These are phyloP conservation scores for Seira ritae DNA, from an alignment of 2,888 invertebrate genomes.

Conservation along the genomic window DNA sequence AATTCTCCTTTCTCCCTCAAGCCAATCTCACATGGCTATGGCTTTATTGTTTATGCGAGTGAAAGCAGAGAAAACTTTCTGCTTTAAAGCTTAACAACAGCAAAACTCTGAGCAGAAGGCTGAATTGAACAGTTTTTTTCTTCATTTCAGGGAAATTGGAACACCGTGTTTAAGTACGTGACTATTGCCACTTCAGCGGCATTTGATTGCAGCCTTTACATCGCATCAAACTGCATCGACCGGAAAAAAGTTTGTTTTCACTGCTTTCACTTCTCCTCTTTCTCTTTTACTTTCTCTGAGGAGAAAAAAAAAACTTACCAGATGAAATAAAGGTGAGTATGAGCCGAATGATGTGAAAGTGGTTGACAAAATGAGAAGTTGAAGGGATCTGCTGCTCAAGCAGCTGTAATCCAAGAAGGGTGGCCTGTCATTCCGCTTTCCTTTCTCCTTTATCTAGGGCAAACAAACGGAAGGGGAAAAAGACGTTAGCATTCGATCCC, in stretches of 20 bases:
- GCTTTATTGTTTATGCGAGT: no score
- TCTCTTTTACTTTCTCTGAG: no score
- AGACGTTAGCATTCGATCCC: no score
- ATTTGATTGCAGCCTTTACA: not conserved
- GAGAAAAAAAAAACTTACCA: conserved; percentile 78
- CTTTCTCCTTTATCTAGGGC: conserved; percentile 52
- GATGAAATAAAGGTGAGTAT: conserved; percentile 89
- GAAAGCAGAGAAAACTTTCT: no score
- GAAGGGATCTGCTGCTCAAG: conserved; percentile 88
- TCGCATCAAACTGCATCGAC: not conserved
- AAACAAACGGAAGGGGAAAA: no score
- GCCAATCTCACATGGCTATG: no score
- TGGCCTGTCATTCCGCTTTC: conserved; percentile 82
- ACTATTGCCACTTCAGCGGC: not conserved
- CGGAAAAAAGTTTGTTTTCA: conserved; percentile 6
- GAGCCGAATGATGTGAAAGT: conserved; percentile 89
- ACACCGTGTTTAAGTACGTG: conserved; percentile 20
- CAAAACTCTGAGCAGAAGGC: no score
- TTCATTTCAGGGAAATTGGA: no score
- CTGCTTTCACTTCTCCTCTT: conserved; percentile 15
- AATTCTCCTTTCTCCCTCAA: no score
- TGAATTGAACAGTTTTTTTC: no score
- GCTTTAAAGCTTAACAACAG: no score
- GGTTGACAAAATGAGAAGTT: conserved; percentile 87
- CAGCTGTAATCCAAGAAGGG: conserved; percentile 93